Evolutionary conservation across 2,797 vertebrate genomes (phyloP).

Genomic region (Enteromius viviparus): DNA sequence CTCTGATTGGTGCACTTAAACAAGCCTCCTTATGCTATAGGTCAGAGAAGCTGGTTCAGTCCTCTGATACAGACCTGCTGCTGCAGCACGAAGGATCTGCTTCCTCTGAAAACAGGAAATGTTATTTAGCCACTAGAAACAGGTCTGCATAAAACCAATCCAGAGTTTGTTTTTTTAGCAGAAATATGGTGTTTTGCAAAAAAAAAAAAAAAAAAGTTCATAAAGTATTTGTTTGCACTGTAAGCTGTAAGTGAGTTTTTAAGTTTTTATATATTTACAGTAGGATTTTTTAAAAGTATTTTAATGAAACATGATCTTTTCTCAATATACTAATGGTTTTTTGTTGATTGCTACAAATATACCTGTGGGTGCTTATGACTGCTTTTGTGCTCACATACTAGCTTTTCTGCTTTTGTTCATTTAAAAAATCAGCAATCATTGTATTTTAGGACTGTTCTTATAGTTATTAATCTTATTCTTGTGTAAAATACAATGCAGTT

Average conservation of each 20-base stretch:
- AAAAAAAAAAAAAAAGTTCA: too few species aligned
- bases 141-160: constrained; percentile 62
- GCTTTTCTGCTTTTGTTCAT: neutral
- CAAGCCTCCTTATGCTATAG: constrained; percentile 70
- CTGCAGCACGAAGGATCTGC: constrained; percentile 19
- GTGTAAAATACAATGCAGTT: neutral
- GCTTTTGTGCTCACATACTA: too few species aligned
- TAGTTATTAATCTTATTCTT: neutral
- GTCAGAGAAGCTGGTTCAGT: constrained; percentile 47
- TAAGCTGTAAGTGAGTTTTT: neutral
- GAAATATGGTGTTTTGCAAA: neutral
- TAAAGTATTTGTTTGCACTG: neutral
- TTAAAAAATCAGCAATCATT: neutral
- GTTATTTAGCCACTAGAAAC: constrained; percentile 48
- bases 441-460: neutral
- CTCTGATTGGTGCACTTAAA: constrained; percentile 75
- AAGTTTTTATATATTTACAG: too few species aligned
- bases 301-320: too few species aligned
- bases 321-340: too few species aligned
- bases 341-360: too few species aligned
- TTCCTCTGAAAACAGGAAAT: constrained; percentile 26
- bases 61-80: constrained; percentile 46
- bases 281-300: too few species aligned
- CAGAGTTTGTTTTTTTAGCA: neutral
- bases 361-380: too few species aligned